Evolutionary conservation across 2,113 vertebrate species (phyloP).

Genomic region (Melanostigma gelatinosum): DNA sequence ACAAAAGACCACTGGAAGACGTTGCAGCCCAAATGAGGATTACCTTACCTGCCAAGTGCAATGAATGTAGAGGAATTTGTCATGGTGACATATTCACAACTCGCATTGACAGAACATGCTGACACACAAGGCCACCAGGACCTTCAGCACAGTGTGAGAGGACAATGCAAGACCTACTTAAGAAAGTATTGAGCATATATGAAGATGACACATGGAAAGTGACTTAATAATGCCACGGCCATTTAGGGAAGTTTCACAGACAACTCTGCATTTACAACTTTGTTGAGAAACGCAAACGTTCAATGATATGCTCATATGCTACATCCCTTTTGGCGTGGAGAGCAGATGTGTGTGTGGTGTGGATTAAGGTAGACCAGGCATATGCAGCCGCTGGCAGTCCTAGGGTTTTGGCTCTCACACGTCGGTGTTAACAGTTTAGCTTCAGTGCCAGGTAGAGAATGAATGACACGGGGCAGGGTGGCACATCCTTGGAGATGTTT

Average conservation of each 20-base stretch:
- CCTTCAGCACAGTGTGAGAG: neutral
- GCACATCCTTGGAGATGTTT: constrained; percentile 81
- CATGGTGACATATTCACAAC: constrained; percentile 46
- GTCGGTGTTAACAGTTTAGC: constrained; percentile 75
- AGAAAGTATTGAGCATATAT: neutral
- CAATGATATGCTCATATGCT: constrained; percentile 13
- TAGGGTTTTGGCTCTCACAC: constrained; percentile 60
- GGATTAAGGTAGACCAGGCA: constrained; percentile 48
- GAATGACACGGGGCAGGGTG: constrained; percentile 76
- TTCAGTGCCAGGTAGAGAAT: constrained; percentile 73
- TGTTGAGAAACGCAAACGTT: constrained; percentile 21
- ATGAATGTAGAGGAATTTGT: constrained; percentile 62
- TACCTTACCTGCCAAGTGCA: constrained; percentile 56
- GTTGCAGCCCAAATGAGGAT: constrained; percentile 40
- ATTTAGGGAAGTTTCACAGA: constrained; percentile 12
- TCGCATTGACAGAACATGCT: constrained; percentile 25
- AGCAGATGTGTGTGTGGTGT: constrained; percentile 59
- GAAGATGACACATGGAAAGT: neutral
- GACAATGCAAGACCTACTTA: constrained; percentile 6
- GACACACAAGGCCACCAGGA: constrained; percentile 37
- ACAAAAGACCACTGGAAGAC: constrained; percentile 64
- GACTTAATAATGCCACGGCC: neutral
- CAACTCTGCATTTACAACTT: constrained; percentile 29
- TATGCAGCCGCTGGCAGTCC: constrained; percentile 66
- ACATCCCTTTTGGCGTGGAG: constrained; percentile 30